These are phyloP conservation scores for Lepidochitona cinerea DNA, from an alignment of 2,888 invertebrate species.

Conservation along the genomic window DNA sequence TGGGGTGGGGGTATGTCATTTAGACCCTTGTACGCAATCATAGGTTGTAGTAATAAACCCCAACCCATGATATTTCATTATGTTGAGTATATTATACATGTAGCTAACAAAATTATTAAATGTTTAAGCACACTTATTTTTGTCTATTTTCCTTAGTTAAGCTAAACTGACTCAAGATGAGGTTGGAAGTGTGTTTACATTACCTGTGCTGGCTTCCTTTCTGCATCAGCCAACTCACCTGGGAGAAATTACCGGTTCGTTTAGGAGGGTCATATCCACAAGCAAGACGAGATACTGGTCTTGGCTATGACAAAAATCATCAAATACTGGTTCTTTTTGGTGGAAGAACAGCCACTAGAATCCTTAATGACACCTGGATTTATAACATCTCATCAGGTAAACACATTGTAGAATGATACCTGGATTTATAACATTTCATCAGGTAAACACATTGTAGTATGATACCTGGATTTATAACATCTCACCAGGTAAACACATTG, in stretches of 20 bases:
- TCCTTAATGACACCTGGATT: slow-evolving; percentile 1
- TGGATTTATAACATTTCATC: background rate
- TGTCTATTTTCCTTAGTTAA: background rate
- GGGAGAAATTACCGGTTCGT: background rate
- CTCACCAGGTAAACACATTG: background rate
- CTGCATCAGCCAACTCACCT: background rate
- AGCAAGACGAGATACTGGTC: background rate
- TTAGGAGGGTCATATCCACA: background rate
- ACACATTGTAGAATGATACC: background rate
- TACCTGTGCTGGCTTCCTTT: background rate
- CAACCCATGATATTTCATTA: too few species aligned
- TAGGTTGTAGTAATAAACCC: too few species aligned
- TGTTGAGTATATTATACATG: too few species aligned
- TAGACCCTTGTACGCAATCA: too few species aligned
- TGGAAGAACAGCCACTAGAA: background rate
- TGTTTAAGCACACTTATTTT: background rate
- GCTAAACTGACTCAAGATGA: too few species aligned
- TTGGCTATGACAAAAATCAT: background rate
- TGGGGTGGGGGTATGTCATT: too few species aligned
- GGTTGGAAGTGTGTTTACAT: background rate
- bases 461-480: background rate
- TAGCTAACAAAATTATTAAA: background rate
- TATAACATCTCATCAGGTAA: background rate
- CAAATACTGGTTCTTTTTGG: background rate
- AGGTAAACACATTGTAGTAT: background rate